Conservation (phyloP, 2,888 invertebrate species). For the Chaitophorus viminalis region DNA sequence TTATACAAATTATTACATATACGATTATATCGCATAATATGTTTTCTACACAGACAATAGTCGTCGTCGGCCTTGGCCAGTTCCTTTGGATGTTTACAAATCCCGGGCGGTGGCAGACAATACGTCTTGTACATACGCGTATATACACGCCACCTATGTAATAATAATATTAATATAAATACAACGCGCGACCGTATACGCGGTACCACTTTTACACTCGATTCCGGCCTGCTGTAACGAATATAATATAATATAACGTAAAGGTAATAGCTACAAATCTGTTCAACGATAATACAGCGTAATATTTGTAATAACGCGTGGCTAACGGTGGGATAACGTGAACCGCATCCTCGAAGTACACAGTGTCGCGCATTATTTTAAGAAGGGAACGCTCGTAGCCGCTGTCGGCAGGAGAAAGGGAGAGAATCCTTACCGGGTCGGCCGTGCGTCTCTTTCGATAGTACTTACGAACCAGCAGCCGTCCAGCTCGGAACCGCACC, state of each 20-base stretch:
- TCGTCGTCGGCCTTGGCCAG: background rate
- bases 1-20: no score
- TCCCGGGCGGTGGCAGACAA: background rate
- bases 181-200: background rate
- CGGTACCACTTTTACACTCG: background rate
- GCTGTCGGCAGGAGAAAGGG: slow-evolving; percentile 39
- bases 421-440: slow-evolving; percentile 18
- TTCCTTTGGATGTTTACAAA: background rate
- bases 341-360: background rate
- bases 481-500: slow-evolving; percentile 38
- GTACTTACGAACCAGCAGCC: slow-evolving; percentile 42
- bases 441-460: slow-evolving; percentile 21
- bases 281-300: no score
- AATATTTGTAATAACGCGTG: background rate
- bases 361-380: background rate
- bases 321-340: background rate
- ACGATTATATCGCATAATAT: no score
- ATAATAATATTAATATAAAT: background rate
- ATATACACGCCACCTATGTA: no score
- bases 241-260: no score
- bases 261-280: no score
- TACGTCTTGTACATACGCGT: no score
- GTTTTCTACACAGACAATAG: background rate
- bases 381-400: slow-evolving; percentile 26
- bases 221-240: no score